phyloP scores from a whole-genome alignment of 2,113 vertebrate species.

The Cathartes aura region DNA sequence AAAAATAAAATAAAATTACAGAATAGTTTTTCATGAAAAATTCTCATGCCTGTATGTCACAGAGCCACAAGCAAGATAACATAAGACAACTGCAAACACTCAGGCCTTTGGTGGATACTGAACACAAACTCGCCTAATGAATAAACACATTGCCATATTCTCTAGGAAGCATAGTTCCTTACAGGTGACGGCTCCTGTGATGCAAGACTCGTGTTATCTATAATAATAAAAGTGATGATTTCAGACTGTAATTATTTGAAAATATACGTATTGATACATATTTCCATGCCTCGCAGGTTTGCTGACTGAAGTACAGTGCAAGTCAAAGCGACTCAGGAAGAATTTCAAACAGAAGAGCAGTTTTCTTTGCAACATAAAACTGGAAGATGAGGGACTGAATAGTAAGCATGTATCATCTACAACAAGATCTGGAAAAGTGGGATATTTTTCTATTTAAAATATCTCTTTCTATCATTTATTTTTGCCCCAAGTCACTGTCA shows the following conservation, averaged over 20 bases:
- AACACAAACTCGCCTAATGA: neutral
- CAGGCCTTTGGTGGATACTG: neutral
- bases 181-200: neutral
- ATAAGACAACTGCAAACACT: neutral
- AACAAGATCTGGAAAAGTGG: constrained; percentile 80
- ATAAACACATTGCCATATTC: neutral
- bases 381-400: constrained; percentile 82
- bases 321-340: constrained; percentile 92
- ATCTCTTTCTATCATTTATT: neutral
- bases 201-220: neutral
- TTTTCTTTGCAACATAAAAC: constrained; percentile 69
- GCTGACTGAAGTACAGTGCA: constrained; percentile 94
- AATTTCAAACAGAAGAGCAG: constrained; percentile 82
- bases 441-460: constrained; percentile 19
- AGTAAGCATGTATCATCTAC: constrained; percentile 86
- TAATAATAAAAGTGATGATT: neutral
- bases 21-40: neutral
- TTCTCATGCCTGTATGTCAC: neutral
- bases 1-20: neutral
- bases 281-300: constrained; percentile 76
- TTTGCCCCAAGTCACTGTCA: neutral
- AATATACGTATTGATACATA: neutral
- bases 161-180: neutral
- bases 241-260: neutral
- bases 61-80: neutral